Evolutionary conservation across 2,113 vertebrate genomes (phyloP).

Genomic region (Charadrius vociferus): DNA sequence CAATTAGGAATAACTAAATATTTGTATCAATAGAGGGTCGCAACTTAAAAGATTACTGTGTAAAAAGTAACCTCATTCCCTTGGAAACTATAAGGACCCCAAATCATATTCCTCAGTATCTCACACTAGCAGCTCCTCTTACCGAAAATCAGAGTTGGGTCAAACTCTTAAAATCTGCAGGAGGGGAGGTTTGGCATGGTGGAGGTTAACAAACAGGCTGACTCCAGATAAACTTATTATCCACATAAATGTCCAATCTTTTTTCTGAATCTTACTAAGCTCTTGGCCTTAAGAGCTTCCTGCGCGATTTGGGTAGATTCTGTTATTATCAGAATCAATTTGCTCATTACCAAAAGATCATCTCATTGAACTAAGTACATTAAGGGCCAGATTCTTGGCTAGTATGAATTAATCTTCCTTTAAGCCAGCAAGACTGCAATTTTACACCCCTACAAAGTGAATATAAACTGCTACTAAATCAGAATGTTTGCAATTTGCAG

Average conservation of each 20-base stretch:
- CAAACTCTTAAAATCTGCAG: background rate
- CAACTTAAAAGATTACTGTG: background rate
- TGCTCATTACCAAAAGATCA: constrained; percentile 39
- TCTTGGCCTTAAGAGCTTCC: constrained; percentile 19
- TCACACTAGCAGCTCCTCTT: background rate
- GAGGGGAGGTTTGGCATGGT: background rate
- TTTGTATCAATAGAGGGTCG: background rate
- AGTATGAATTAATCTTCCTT: constrained; percentile 7
- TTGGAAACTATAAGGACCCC: background rate
- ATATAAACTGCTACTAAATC: constrained; percentile 31
- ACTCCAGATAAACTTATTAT: background rate
- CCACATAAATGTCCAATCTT: background rate
- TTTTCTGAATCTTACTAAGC: constrained; percentile 4
- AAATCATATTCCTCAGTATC: background rate
- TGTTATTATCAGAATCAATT: constrained; percentile 51
- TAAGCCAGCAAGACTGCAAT: background rate
- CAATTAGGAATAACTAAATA: background rate
- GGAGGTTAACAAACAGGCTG: background rate
- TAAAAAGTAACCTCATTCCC: background rate
- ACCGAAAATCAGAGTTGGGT: background rate
- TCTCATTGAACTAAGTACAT: constrained; percentile 6
- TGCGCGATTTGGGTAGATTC: constrained; percentile 23
- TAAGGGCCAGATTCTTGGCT: constrained; percentile 24
- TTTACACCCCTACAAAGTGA: constrained; percentile 29
- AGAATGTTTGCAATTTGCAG: constrained; percentile 32